Percentiles rank a stretch among this genome's conserved stretches.
phyloP scores from a whole-genome alignment of 2,113 vertebrate species.

The Felis chaus region DNA sequence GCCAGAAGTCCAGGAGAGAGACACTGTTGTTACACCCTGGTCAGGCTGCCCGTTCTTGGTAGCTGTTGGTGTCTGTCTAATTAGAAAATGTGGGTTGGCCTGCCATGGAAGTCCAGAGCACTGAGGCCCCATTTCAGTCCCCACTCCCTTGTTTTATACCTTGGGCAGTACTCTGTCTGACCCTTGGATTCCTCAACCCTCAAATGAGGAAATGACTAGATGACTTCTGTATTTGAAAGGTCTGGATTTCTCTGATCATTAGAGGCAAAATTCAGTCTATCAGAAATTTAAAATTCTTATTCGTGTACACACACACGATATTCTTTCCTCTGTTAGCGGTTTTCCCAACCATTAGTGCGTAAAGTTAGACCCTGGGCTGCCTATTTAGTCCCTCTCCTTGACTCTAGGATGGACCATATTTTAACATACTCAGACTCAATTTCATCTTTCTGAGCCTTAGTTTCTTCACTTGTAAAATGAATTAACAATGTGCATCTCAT shows the following conservation, averaged over 20 bases:
- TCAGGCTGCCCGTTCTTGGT: not conserved
- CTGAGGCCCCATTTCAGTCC: not conserved
- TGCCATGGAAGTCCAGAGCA: no score
- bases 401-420: not conserved
- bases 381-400: not conserved
- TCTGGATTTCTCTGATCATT: not conserved
- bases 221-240: not conserved
- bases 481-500: not conserved
- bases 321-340: not conserved
- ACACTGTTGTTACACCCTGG: accelerated
- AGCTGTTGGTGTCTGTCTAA: no score
- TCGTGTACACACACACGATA: not conserved
- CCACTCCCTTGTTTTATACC: not conserved
- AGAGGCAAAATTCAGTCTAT: not conserved
- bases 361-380: not conserved
- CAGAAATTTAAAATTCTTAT: not conserved
- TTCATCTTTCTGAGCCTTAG: not conserved
- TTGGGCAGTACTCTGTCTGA: not conserved
- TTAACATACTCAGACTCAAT: not conserved
- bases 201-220: not conserved
- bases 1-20: not conserved
- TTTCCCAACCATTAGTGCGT: not conserved
- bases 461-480: constrained; percentile 13
- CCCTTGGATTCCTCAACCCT: not conserved
- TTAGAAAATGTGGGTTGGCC: not conserved